These are phyloP conservation scores for Myrmophylax atrothorax DNA, from an alignment of 2,113 vertebrate genomes.

Conservation along the genomic window DNA sequence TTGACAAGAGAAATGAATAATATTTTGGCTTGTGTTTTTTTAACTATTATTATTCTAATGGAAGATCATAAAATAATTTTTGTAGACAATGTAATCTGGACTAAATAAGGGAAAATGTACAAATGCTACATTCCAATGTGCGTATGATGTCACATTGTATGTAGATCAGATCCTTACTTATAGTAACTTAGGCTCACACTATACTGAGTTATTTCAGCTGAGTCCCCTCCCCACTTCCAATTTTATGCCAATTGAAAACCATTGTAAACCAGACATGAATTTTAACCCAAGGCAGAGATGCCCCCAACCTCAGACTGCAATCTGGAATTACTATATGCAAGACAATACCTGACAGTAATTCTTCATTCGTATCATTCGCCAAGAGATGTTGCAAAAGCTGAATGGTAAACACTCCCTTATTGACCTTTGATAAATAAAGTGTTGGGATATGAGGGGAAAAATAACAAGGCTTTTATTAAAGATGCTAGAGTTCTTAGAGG, in stretches of 20 bases:
- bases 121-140: neutral
- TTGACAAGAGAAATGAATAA: neutral
- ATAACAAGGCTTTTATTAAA: neutral
- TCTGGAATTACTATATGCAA: neutral
- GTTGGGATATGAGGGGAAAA: neutral
- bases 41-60: neutral
- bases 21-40: neutral
- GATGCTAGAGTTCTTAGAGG: neutral
- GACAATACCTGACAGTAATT: neutral
- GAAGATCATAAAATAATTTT: neutral
- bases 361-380: neutral
- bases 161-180: neutral
- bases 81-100: neutral
- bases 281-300: neutral
- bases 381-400: constrained; percentile 14
- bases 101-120: neutral
- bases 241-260: neutral
- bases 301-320: neutral
- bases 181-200: neutral
- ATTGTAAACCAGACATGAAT: neutral
- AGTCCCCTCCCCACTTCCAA: neutral
- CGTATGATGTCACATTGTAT: neutral
- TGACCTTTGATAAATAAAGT: constrained; percentile 6
- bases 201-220: neutral
- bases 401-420: neutral